Evolutionary conservation across 2,888 invertebrate species (phyloP).

Genomic region (Drosophila fulvimacula): DNA sequence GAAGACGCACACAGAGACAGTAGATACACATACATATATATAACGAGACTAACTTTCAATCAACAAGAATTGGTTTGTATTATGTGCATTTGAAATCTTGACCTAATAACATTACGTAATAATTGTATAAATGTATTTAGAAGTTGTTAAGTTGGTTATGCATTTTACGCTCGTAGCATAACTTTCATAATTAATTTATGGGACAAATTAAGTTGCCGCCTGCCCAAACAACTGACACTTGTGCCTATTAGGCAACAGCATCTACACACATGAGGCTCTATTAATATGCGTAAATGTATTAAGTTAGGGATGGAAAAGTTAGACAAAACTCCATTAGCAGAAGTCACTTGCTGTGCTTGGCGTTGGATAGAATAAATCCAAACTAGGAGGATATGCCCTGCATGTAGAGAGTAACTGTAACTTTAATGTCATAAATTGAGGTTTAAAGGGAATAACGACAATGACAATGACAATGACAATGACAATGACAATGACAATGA

Average conservation of each 20-base stretch:
- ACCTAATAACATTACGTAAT: constrained; percentile 8
- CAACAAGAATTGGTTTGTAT: not conserved
- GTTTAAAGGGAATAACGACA: too few species aligned
- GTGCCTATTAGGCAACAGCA: not conserved
- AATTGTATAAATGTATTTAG: constrained; percentile 7
- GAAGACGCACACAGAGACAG: constrained; percentile 3
- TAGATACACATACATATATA: not conserved
- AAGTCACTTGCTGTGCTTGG: not conserved
- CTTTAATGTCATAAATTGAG: too few species aligned
- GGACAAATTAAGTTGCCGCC: constrained; percentile 10
- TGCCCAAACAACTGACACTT: constrained; percentile 9
- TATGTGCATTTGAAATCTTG: constrained; percentile 16
- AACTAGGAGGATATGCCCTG: too few species aligned
- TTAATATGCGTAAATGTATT: not conserved
- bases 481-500: not conserved
- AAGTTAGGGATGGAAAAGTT: not conserved
- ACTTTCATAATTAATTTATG: constrained; percentile 30
- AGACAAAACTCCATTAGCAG: not conserved
- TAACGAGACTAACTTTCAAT: not conserved
- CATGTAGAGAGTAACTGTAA: too few species aligned
- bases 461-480: too few species aligned
- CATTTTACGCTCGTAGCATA: constrained; percentile 9
- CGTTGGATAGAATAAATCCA: not conserved
- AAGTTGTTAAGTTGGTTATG: constrained; percentile 22
- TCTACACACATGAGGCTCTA: not conserved